phyloP scores from a whole-genome alignment of 2,888 invertebrate genomes.

The Cerastoderma edule region DNA sequence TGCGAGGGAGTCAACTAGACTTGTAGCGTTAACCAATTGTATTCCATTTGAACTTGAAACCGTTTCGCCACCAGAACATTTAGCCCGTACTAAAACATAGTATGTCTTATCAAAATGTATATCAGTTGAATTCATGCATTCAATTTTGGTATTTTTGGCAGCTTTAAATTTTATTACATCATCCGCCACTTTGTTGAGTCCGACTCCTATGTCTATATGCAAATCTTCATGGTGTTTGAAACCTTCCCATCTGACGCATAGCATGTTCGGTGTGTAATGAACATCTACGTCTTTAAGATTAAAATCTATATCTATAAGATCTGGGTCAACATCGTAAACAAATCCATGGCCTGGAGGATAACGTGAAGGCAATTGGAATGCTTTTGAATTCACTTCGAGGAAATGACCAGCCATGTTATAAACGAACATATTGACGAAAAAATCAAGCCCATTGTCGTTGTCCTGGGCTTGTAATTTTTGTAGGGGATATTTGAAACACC shows the following conservation, averaged over 20 bases:
- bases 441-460: constrained; percentile 25
- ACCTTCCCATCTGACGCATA: constrained; percentile 31
- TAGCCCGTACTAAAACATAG: constrained; percentile 33
- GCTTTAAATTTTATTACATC: constrained; percentile 7
- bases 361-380: constrained; percentile 45
- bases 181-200: not conserved
- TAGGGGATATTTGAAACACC: constrained; percentile 31
- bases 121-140: constrained; percentile 11
- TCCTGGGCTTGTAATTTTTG: constrained; percentile 31
- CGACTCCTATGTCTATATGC: constrained; percentile 25
- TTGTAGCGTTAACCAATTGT: constrained; percentile 21
- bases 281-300: constrained; percentile 14
- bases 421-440: constrained; percentile 31
- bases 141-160: not conserved
- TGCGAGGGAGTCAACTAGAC: constrained; percentile 17
- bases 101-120: constrained; percentile 2
- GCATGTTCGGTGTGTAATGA: constrained; percentile 21
- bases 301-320: too few species aligned
- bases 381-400: constrained; percentile 23
- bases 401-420: constrained; percentile 51
- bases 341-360: constrained; percentile 52
- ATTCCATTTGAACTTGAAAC: constrained; percentile 53
- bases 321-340: constrained; percentile 45
- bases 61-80: constrained; percentile 38
- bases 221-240: constrained; percentile 36